Evolutionary conservation across 2,888 invertebrate genomes (phyloP).

Genomic region (Tetramorium bicarinatum): DNA sequence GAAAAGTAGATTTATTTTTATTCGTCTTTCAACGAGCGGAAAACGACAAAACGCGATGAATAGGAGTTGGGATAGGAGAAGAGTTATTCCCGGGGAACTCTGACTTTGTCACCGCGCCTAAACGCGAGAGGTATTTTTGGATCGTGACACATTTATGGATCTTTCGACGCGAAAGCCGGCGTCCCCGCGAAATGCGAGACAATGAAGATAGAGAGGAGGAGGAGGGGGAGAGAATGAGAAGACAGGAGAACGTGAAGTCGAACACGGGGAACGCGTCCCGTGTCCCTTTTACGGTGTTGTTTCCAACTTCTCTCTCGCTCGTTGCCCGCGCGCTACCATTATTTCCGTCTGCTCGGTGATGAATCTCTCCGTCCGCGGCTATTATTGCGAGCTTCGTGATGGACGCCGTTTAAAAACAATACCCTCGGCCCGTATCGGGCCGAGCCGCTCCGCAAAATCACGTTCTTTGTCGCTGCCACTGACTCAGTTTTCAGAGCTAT

Average conservation of each 20-base stretch:
- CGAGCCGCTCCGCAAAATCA: slow-evolving; percentile 37
- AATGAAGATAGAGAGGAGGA: slow-evolving; percentile 7
- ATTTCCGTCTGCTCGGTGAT: slow-evolving; percentile 73
- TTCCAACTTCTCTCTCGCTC: slow-evolving; percentile 47
- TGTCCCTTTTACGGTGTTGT: slow-evolving; percentile 73
- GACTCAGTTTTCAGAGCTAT: slow-evolving; percentile 41
- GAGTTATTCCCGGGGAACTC: slow-evolving; percentile 13
- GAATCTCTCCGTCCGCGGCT: slow-evolving; percentile 49
- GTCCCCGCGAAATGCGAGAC: slow-evolving; percentile 33
- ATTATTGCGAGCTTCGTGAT: slow-evolving; percentile 61
- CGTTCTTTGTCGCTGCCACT: slow-evolving; percentile 14
- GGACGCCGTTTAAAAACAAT: slow-evolving; percentile 68
- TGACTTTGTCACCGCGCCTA: slow-evolving; percentile 31
- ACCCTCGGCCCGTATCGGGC: slow-evolving; percentile 20
- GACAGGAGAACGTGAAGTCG: neutral
- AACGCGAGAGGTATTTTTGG: slow-evolving; percentile 40
- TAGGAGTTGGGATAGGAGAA: neutral
- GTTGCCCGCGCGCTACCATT: slow-evolving; percentile 63
- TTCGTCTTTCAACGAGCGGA: neutral
- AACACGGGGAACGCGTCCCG: slow-evolving; percentile 47
- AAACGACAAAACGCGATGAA: neutral
- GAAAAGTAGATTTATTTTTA: neutral
- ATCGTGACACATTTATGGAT: slow-evolving; percentile 41
- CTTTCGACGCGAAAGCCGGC: slow-evolving; percentile 31
- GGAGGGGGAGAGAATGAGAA: no score